A percentile compares a stretch with the other conserved stretches of the same genome.
Evolutionary conservation across 1,140 invertebrate species (phyloP).

Genomic region (Diachasmimorpha longicaudata): DNA sequence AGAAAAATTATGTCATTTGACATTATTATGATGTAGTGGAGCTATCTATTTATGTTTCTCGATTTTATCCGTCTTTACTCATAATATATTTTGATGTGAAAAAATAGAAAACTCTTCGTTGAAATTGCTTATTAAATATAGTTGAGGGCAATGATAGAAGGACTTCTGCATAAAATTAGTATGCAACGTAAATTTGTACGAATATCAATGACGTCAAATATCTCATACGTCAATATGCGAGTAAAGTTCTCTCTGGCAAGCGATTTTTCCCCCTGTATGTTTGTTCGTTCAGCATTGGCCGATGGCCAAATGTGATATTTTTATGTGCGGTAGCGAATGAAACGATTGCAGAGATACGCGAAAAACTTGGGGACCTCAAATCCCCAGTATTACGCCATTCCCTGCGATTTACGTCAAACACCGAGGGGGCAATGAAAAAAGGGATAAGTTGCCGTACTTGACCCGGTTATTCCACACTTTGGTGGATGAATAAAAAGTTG

Average conservation of each 20-base stretch:
- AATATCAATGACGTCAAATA: too few relatives aligned
- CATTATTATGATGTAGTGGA: too few relatives aligned
- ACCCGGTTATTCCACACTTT: background rate
- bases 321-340: background rate
- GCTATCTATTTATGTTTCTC: too few relatives aligned
- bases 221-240: background rate
- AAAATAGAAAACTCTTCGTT: too few relatives aligned
- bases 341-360: background rate
- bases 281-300: background rate
- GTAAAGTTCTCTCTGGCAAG: background rate
- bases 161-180: background rate
- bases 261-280: background rate
- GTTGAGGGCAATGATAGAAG: too few relatives aligned
- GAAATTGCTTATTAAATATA: too few relatives aligned
- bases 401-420: background rate
- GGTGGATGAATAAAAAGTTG: too few relatives aligned
- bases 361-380: background rate
- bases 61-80: too few relatives aligned
- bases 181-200: too few relatives aligned
- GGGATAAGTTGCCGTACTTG: background rate
- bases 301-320: background rate
- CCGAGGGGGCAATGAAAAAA: background rate
- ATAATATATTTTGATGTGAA: too few relatives aligned
- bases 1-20: background rate
- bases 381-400: background rate